Base-by-base conservation (phyloP, 2,888 invertebrate genomes). In the Polyommatus icarus region DNA sequence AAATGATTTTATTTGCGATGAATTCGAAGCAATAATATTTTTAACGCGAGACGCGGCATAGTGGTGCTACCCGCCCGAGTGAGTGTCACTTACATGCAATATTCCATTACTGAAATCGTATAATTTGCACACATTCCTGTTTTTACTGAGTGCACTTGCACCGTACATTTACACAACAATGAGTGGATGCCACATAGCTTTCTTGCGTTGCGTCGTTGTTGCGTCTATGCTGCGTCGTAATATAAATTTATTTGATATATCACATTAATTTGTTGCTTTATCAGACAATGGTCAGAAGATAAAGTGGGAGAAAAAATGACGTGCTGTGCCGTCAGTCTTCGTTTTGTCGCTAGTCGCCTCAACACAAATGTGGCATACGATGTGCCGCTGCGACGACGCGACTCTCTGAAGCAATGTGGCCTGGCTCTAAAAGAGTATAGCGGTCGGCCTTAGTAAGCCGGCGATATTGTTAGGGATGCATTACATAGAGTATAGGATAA, bases 401-500 rank as follows among this genome's bases (percentile, higher is more conserved):
- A 54, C 5, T 18, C 3, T 18, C 4, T 18, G 18, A 54, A 54
- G 54, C 54, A 18, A 54, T 5, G 54, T 54, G 54, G 54, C 54
- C 5, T 54, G 12, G 54, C 18, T 54, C 18, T 18, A 18, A 54
- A 15, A 54, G 18, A 18, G 18, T 57, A 36, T 54, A 40, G 46
- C 67, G 61, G 67, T 50, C 67, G 67, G 67, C 18, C 67, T 54
- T 76, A 57, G 59, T 46, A 46, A 71, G 61, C 24, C 77, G 57
- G 54, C 59, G 36, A 54, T 72, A 72, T 59, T 57, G 77, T 72
- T 40, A 72, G 36, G 40, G 77, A 73, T 72, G 73, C 73, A 77
- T 75, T 75, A 75, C 29, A 75, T 75, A 75, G 75, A 29, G 29
- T 75, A 54, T 75, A 80, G 86, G 86, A 84, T 85, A 81, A 81